Evolutionary conservation across 2,888 invertebrate genomes (phyloP).

Genomic region (Trichogramma dendrolimi): DNA sequence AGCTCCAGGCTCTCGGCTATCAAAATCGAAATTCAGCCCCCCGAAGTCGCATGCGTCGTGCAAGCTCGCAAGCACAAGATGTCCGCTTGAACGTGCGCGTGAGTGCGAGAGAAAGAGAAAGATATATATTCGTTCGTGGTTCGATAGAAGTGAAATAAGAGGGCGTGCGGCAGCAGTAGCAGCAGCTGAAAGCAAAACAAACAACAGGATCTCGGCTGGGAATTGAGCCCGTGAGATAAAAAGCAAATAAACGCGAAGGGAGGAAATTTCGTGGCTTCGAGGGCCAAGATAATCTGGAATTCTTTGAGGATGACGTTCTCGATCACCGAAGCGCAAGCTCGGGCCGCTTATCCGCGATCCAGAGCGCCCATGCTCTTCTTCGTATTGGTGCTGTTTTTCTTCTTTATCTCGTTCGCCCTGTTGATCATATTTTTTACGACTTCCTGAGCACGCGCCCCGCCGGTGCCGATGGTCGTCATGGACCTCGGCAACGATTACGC

Average conservation of each 20-base stretch:
- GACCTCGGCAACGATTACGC: constrained; percentile 20
- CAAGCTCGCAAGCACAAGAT: constrained; percentile 30
- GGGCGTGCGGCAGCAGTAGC: background rate
- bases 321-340: constrained; percentile 13
- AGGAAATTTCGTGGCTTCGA: background rate
- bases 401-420: constrained; percentile 27
- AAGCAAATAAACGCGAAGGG: background rate
- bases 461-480: constrained; percentile 15
- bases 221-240: background rate
- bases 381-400: constrained; percentile 29
- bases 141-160: background rate
- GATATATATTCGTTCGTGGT: background rate
- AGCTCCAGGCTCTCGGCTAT: background rate
- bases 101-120: constrained; percentile 1
- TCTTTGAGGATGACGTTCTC: constrained; percentile 9
- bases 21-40: constrained; percentile 1
- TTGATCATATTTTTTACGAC: constrained; percentile 30
- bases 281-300: too few relatives aligned
- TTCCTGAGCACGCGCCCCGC: constrained; percentile 22
- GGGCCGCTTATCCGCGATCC: constrained; percentile 15
- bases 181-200: background rate
- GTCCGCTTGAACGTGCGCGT: constrained; percentile 30
- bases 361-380: constrained; percentile 28
- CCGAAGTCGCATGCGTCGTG: constrained; percentile 23
- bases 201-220: too few relatives aligned